Evolutionary conservation across 2,797 vertebrate species (phyloP), one percentile per base, ranked within the genome.

Genomic region (Hoplostethus mediterraneus): DNA sequence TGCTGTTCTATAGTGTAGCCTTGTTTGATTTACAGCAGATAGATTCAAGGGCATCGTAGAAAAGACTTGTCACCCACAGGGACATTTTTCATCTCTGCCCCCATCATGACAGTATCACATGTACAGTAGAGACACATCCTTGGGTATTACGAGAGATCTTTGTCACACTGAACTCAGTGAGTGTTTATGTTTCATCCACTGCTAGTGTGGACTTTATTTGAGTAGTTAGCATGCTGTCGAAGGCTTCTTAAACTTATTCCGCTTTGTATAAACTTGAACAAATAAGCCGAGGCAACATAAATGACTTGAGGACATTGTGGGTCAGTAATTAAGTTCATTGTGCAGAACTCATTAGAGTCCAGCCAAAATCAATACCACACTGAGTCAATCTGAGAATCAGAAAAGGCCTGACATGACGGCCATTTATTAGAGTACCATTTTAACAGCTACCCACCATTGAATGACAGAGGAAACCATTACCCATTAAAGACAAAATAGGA

Each of bases 251-350:
- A 64, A 64, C 31, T 28, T 67, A 57, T 33, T 55, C 56, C 45
- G 11, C 31, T 55, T 33, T 3, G 56, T 31, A 42, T 55, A 48
- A 47, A 64, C 42, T 66, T 64, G 49, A 68, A 55, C 59, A 77
- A 84, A 73, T 65, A 80, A 68, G 62, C 49, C 51, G 48, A 52
- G 47, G 42, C 54, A 73, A 75, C 48, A 51, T 51, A 77, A 85
- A 87, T 74, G 7, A 79, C 83, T 73, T 67, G 67, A 62, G 71
- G 49, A 76, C 67, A 70, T 83, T 79, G 28, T 67, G 16, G 58
- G 47, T 13, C 81, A 80, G 75, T 85, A 81, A 87, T 85, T 84
- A 89, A 75, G 73, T 88, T 85, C 80, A 89, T 75, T 61, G 79
- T 76, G 82, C 73, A 78, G 74, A 86, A 81, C 77, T 83, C 78